Evolutionary conservation across 2,113 vertebrate genomes (phyloP).

Genomic region (Platysternon megacephalum): DNA sequence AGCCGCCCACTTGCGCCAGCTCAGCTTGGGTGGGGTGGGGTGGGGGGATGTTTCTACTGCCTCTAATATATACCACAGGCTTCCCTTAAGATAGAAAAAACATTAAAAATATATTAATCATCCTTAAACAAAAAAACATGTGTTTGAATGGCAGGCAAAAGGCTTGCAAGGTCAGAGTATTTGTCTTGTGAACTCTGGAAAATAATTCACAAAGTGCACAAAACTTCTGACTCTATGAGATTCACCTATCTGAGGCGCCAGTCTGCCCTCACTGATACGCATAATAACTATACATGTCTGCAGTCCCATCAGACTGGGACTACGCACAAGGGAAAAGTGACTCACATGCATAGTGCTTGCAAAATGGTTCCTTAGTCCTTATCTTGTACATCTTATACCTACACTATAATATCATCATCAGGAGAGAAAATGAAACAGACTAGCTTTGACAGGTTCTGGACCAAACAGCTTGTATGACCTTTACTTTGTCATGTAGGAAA

Average conservation of each 20-base stretch:
- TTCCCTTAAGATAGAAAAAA: conserved; percentile 62
- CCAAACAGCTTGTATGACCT: not conserved
- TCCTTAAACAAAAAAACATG: conserved; percentile 68
- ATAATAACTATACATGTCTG: rapidly evolving
- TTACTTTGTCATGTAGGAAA: conserved; percentile 39
- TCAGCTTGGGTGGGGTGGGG: not conserved
- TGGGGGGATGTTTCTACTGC: conserved; percentile 53
- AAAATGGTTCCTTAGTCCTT: not conserved
- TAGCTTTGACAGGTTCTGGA: not conserved
- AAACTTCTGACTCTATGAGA: not conserved
- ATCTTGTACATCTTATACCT: not conserved
- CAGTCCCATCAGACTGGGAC: not conserved
- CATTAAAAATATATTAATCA: conserved; percentile 73
- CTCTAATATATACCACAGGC: conserved; percentile 67
- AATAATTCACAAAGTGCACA: not conserved
- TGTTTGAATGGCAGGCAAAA: conserved; percentile 58
- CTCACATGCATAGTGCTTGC: rapidly evolving
- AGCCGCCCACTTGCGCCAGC: conserved; percentile 54
- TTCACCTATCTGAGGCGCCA: not conserved
- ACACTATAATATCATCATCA: not conserved
- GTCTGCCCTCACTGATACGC: not conserved
- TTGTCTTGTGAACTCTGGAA: conserved; percentile 30
- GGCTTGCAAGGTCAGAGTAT: conserved; percentile 11
- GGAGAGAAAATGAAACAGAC: rapidly evolving
- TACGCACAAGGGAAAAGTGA: rapidly evolving